A percentile compares a stretch with the other conserved stretches of the same genome.
These are phyloP conservation scores for Mungos mungo DNA, from an alignment of 2,113 vertebrate genomes.

Conservation along the genomic window DNA sequence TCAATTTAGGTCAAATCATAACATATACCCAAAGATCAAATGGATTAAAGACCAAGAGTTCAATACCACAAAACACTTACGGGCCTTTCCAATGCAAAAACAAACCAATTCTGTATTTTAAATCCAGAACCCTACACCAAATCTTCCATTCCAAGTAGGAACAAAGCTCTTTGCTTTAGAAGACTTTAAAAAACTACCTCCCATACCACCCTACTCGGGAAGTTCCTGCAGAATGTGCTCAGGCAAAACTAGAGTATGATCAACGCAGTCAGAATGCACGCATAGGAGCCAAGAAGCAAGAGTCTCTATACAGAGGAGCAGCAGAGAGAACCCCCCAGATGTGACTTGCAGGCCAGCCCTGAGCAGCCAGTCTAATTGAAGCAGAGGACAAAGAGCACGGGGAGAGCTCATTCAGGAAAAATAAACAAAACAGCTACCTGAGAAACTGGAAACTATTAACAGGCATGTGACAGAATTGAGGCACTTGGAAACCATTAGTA, in stretches of 20 bases:
- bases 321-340: background rate
- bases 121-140: background rate
- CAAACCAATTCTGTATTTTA: background rate
- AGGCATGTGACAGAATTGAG: background rate
- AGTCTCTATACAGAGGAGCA: background rate
- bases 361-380: background rate
- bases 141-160: background rate
- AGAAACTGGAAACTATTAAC: conserved; percentile 6
- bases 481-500: background rate
- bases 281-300: background rate
- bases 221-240: background rate
- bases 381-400: background rate
- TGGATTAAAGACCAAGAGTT: background rate
- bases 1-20: background rate
- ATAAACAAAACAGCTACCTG: background rate
- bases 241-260: background rate
- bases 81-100: background rate
- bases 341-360: background rate
- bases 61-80: background rate
- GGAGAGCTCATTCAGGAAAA: background rate
- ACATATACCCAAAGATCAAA: background rate
- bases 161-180: background rate
- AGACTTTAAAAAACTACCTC: background rate
- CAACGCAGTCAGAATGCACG: background rate
- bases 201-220: background rate